phyloP scores from a whole-genome alignment of 30 jellyfish, hydroid and myxozoan species.

The Chrysaora quinquecirrha region DNA sequence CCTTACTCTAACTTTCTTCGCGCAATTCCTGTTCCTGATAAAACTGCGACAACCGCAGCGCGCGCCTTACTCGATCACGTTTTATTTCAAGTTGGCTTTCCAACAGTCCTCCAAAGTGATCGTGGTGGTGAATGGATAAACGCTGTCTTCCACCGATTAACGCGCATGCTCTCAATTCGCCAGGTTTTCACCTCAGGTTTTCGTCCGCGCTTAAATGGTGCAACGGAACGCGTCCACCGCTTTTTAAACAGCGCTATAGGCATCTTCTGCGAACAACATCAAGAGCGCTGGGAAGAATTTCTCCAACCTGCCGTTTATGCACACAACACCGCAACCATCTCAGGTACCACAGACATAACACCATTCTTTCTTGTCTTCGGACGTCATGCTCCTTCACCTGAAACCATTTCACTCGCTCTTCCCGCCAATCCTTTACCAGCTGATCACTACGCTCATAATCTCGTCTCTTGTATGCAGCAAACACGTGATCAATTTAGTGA shows the following conservation, averaged over 20 bases:
- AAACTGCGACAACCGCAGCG: too few relatives aligned
- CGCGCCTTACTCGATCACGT: constrained; percentile 17
- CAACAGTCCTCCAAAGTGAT: constrained; percentile 55
- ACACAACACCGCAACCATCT: constrained; percentile 42
- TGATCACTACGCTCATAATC: too few relatives aligned
- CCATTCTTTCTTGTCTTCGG: too few relatives aligned
- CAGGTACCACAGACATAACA: too few relatives aligned
- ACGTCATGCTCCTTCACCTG: too few relatives aligned
- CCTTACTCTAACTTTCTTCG: constrained; percentile 46
- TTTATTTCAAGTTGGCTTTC: constrained; percentile 37
- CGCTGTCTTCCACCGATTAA: constrained; percentile 19
- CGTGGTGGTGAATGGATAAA: constrained; percentile 42
- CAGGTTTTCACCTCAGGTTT: constrained; percentile 45
- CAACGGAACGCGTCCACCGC: constrained; percentile 60
- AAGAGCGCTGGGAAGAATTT: constrained; percentile 29
- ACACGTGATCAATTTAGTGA: too few relatives aligned
- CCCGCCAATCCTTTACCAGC: too few relatives aligned
- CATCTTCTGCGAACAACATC: too few relatives aligned
- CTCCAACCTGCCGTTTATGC: constrained; percentile 64
- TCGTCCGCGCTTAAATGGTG: constrained; percentile 50
- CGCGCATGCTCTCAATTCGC: too few relatives aligned
- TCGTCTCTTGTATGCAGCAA: too few relatives aligned
- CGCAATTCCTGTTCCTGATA: constrained; percentile 55
- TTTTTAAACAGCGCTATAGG: constrained; percentile 43
- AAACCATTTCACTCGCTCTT: too few relatives aligned